phyloP scores from a whole-genome alignment of 2,113 vertebrate species.

The Dissostichus mawsoni region DNA sequence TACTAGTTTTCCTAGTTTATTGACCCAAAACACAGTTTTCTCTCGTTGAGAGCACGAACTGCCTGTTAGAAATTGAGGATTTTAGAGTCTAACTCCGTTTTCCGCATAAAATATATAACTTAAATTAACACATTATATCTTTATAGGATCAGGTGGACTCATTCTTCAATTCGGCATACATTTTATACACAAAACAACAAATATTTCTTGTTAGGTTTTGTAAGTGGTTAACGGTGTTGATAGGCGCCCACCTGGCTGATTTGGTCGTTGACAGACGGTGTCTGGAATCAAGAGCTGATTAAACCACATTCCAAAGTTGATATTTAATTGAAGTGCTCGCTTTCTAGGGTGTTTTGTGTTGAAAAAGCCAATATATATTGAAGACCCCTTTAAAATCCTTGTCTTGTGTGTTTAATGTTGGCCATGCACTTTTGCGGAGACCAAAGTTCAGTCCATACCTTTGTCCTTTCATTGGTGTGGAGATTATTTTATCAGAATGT shows the following conservation, averaged over 20 bases:
- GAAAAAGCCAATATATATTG: rapidly evolving
- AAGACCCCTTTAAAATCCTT: rapidly evolving
- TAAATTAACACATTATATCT: rapidly evolving
- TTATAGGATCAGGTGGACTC: rapidly evolving
- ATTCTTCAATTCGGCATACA: constrained; percentile 18
- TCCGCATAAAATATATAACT: rapidly evolving
- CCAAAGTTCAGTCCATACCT: constrained; percentile 7
- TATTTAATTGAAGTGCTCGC: neutral
- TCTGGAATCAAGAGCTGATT: no score
- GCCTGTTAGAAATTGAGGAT: rapidly evolving
- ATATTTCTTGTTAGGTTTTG: rapidly evolving
- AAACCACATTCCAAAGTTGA: neutral
- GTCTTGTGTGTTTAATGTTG: neutral
- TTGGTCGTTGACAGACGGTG: neutral
- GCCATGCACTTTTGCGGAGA: neutral
- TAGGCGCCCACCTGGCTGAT: constrained; percentile 15
- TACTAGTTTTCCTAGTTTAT: neutral
- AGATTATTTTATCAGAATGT: neutral
- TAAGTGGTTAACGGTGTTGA: neutral
- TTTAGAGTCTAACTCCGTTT: neutral
- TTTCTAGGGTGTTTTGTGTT: rapidly evolving
- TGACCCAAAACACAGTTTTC: no score
- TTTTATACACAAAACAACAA: rapidly evolving
- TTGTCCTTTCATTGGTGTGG: neutral
- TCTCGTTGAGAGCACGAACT: neutral